Evolutionary conservation across 2,113 vertebrate genomes (phyloP).

Genomic region (Hirundichthys speculiger): DNA sequence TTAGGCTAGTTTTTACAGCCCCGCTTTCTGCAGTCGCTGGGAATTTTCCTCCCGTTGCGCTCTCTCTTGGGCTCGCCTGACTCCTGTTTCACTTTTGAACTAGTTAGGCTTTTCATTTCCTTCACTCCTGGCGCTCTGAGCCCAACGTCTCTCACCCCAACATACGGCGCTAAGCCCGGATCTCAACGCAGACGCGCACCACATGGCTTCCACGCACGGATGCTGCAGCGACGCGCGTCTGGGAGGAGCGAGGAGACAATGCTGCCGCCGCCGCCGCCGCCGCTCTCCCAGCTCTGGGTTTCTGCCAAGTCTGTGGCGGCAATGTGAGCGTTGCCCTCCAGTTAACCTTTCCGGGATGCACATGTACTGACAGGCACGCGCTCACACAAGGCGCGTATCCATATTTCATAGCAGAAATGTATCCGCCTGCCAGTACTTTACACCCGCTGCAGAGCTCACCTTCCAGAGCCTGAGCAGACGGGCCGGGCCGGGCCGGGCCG

Average conservation of each 20-base stretch:
- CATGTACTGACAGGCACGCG: constrained; percentile 18
- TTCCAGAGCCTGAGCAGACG: constrained; percentile 42
- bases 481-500: constrained; percentile 20
- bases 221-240: constrained; percentile 20
- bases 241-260: constrained; percentile 17
- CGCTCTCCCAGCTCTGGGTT: constrained; percentile 58
- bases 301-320: constrained; percentile 73
- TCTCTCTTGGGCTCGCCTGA: constrained; percentile 31
- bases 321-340: constrained; percentile 74
- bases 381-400: constrained; percentile 62
- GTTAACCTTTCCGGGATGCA: constrained; percentile 64
- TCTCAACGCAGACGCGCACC: constrained; percentile 57
- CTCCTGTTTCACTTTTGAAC: constrained; percentile 43
- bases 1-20: constrained; percentile 16
- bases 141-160: constrained; percentile 27
- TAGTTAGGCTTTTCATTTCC: constrained; percentile 57
- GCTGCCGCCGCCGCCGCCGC: constrained; percentile 47
- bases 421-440: constrained; percentile 67
- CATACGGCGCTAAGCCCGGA: constrained; percentile 45
- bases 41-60: constrained; percentile 25
- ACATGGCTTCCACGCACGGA: constrained; percentile 55
- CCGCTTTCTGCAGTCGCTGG: constrained; percentile 23
- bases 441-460: constrained; percentile 60
- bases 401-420: constrained; percentile 79
- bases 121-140: constrained; percentile 30